Evolutionary conservation across 2,113 vertebrate species (phyloP).

Genomic region (Ochotona princeps): DNA sequence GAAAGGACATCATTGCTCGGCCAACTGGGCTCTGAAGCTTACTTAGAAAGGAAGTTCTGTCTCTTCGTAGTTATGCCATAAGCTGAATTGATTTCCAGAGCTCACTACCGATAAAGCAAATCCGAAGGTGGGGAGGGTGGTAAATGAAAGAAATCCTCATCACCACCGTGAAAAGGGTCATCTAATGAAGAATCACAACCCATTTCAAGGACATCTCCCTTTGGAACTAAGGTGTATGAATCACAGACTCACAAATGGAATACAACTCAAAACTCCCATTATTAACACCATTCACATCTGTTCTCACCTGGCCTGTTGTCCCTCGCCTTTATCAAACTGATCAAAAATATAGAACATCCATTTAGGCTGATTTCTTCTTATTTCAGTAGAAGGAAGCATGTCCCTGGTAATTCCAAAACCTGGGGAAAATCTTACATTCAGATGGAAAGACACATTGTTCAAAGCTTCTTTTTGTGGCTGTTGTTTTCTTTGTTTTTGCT

Average conservation of each 20-base stretch:
- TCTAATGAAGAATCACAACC: not conserved
- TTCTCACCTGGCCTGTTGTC: not conserved
- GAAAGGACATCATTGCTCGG: not conserved
- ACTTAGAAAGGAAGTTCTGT: not conserved
- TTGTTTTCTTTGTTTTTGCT: no score
- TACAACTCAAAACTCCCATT: not conserved
- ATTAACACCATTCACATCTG: not conserved
- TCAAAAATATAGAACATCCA: not conserved
- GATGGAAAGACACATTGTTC: not conserved
- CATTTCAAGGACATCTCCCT: not conserved
- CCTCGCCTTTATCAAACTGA: not conserved
- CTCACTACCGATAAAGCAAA: not conserved
- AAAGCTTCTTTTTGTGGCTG: not conserved
- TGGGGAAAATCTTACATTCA: not conserved
- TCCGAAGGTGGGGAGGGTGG: not conserved
- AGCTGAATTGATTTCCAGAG: not conserved
- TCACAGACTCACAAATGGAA: not conserved
- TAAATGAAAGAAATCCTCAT: not conserved
- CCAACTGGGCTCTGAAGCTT: not conserved
- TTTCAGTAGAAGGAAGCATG: not conserved
- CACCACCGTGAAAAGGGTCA: not conserved
- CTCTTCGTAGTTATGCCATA: not conserved
- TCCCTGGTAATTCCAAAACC: not conserved
- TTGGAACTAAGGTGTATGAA: not conserved
- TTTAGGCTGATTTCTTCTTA: not conserved